Percentiles rank a stretch among this genome's conserved stretches.
These are phyloP conservation scores for Adelognathus sp. DNA, from an alignment of 2,888 invertebrate species.

Conservation along the genomic window DNA sequence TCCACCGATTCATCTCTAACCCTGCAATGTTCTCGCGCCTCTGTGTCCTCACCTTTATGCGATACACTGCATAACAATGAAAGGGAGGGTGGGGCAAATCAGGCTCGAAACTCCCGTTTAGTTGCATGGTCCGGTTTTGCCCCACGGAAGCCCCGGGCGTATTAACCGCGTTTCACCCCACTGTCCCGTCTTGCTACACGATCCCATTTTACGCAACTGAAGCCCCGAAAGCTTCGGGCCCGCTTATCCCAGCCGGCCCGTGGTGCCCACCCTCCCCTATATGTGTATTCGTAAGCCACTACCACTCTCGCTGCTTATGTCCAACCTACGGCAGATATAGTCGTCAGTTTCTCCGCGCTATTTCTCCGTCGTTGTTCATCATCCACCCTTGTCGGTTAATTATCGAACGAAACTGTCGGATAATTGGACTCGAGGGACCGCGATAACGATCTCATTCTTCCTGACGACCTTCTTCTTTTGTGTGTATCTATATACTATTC, in stretches of 20 bases:
- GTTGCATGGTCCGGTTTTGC: too few species aligned
- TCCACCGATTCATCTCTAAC: slow-evolving; percentile 3
- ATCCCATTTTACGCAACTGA: too few species aligned
- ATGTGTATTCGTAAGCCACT: not conserved
- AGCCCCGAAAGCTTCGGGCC: too few species aligned
- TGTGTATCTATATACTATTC: not conserved
- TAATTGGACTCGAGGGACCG: slow-evolving; percentile 38
- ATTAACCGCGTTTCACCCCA: too few species aligned
- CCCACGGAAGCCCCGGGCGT: too few species aligned
- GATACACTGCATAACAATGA: slow-evolving; percentile 1
- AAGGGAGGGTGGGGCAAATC: too few species aligned
- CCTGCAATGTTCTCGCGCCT: not conserved
- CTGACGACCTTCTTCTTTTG: not conserved
- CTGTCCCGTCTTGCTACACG: too few species aligned
- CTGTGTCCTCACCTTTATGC: not conserved
- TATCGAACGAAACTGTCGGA: slow-evolving; percentile 25
- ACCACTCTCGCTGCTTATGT: slow-evolving; percentile 18
- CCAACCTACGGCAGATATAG: slow-evolving; percentile 4
- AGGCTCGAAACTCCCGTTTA: too few species aligned
- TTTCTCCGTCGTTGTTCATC: not conserved
- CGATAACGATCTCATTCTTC: not conserved
- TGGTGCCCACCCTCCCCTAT: too few species aligned
- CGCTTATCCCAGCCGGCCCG: not conserved
- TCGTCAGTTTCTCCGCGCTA: slow-evolving; percentile 13
- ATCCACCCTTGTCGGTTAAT: slow-evolving; percentile 19